phyloP scores from a whole-genome alignment of 1,140 invertebrate genomes.

The Penaeus vannamei region DNA sequence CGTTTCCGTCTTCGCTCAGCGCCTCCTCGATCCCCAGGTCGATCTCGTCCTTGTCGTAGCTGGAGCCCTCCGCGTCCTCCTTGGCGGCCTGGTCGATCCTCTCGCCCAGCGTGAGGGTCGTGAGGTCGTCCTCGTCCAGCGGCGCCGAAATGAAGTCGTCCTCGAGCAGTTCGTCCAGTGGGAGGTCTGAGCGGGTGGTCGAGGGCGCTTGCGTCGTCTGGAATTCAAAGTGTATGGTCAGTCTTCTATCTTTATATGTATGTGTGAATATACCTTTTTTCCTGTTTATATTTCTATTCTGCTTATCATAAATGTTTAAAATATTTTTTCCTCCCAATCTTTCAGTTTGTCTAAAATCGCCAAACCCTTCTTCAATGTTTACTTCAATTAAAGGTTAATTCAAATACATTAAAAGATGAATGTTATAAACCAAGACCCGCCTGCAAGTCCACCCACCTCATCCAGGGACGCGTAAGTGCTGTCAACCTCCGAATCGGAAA shows the following conservation, averaged over 20 bases:
- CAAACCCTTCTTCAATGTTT: no score
- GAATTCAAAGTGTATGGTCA: neutral
- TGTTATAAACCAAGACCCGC: no score
- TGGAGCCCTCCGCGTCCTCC: neutral
- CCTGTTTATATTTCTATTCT: no score
- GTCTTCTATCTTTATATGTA: no score
- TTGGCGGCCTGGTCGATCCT: slow-evolving; percentile 16
- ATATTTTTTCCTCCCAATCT: no score
- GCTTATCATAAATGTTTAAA: no score
- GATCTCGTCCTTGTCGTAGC: slow-evolving; percentile 10
- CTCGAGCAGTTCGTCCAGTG: neutral
- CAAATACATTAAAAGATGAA: no score
- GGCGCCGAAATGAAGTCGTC: slow-evolving; percentile 43
- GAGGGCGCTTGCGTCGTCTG: slow-evolving; percentile 38
- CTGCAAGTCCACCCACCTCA: no score
- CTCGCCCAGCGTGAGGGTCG: slow-evolving; percentile 46
- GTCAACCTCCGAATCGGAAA: neutral
- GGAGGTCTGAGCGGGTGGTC: slow-evolving; percentile 8
- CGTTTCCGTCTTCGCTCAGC: neutral
- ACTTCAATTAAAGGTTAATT: no score
- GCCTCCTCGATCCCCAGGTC: slow-evolving; percentile 35
- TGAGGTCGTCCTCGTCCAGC: slow-evolving; percentile 48
- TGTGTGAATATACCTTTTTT: no score
- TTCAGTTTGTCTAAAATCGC: no score
- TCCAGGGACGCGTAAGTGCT: neutral